phyloP scores from a whole-genome alignment of 2,888 invertebrate species.

The Diachrysia chrysitis region DNA sequence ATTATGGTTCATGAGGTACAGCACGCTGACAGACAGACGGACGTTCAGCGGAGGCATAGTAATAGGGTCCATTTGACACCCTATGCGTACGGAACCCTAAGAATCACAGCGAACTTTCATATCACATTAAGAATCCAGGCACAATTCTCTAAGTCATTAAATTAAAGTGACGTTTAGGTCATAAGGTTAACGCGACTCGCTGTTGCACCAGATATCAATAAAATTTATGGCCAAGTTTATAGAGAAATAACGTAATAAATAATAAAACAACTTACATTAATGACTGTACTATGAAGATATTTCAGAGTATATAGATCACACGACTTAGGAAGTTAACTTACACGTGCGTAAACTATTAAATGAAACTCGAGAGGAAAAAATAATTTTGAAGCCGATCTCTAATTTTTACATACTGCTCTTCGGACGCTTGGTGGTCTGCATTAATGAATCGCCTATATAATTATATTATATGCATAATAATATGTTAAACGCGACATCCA shows the following conservation, averaged over 20 bases:
- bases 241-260: background rate
- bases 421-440: background rate
- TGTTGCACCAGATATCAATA: background rate
- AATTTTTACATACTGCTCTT: background rate
- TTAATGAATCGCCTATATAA: background rate
- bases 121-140: background rate
- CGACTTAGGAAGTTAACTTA: too few species aligned
- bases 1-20: too few species aligned
- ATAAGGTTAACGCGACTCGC: background rate
- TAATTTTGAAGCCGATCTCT: too few species aligned
- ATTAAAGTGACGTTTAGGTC: background rate
- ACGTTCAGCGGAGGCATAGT: too few species aligned
- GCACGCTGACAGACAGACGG: too few species aligned
- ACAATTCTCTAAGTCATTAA: background rate
- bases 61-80: too few species aligned
- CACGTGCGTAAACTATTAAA: too few species aligned
- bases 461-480: conserved; percentile 13
- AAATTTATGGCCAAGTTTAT: background rate
- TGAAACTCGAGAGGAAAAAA: too few species aligned
- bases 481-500: conserved; percentile 34
- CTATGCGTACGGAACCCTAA: too few species aligned
- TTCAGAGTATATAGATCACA: too few species aligned
- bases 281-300: too few species aligned
- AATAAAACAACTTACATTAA: background rate
- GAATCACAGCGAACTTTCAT: background rate